These are phyloP conservation scores for Berghia stephanieae DNA, from an alignment of 1,140 invertebrate genomes.

Conservation along the genomic window DNA sequence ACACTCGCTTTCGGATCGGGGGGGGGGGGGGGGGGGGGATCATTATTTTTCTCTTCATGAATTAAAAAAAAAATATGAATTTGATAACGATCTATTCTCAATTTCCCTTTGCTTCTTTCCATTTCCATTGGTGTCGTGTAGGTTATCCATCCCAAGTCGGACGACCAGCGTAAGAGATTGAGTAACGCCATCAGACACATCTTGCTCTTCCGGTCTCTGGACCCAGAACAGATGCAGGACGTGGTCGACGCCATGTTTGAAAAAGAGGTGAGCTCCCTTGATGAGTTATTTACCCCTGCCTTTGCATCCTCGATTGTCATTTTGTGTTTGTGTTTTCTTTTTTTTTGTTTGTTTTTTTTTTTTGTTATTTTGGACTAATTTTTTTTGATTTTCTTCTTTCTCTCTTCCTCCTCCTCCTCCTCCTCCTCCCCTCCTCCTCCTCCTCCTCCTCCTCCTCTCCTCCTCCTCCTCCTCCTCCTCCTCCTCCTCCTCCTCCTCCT, in stretches of 20 bases:
- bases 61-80: no score
- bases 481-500: no score
- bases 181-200: conserved; percentile 92
- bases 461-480: no score
- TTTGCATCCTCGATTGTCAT: background rate
- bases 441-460: background rate
- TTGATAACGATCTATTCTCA: no score
- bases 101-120: no score
- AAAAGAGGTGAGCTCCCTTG: conserved; percentile 70
- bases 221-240: conserved; percentile 79
- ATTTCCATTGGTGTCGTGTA: no score
- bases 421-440: background rate
- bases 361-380: no score
- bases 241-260: conserved; percentile 98
- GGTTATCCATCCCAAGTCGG: conserved; percentile 88
- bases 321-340: background rate
- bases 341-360: background rate
- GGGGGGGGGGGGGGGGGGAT: no score
- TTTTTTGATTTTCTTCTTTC: no score
- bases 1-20: no score
- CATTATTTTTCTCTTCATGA: no score
- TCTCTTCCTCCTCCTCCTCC: background rate
- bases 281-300: background rate
- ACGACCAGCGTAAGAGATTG: conserved; percentile 87
- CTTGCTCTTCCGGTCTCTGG: conserved; percentile 90